Conservation (phyloP, 1,140 invertebrate species). For the Drosophila subobscura region DNA sequence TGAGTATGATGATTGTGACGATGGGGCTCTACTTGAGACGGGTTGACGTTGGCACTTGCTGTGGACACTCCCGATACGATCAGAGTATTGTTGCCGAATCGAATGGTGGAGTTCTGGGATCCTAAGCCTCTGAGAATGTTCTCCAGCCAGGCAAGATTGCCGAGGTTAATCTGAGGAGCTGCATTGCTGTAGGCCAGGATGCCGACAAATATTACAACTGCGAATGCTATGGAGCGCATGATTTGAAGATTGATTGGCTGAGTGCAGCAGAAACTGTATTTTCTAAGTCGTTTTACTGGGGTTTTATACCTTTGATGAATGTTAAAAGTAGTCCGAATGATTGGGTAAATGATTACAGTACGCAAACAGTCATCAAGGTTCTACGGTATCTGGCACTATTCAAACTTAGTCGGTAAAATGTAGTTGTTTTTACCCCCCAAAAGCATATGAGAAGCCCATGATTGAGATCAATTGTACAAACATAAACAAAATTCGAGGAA, state of each 20-base stretch:
- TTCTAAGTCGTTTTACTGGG: not conserved
- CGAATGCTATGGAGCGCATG: conserved; percentile 38
- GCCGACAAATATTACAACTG: conserved; percentile 31
- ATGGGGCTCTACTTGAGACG: not conserved
- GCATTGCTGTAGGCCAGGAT: conserved; percentile 38
- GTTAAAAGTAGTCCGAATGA: not conserved
- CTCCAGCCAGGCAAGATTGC: conserved; percentile 17
- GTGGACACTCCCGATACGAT: conserved; percentile 37
- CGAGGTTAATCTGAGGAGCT: conserved; percentile 23
- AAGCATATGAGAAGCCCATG: not conserved
- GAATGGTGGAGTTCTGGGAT: conserved; percentile 25
- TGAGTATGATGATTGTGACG: not conserved
- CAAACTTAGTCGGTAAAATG: not conserved
- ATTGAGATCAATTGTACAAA: conserved; percentile 26
- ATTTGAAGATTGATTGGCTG: conserved; percentile 22
- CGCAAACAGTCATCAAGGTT: conserved; percentile 22
- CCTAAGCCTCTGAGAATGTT: conserved; percentile 12
- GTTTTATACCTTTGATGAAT: conserved; percentile 43
- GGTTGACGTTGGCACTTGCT: conserved; percentile 18
- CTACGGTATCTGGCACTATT: not conserved
- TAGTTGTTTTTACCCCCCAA: not conserved
- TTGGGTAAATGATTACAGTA: conserved; percentile 34
- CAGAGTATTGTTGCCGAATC: conserved; percentile 37
- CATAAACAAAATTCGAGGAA: conserved; percentile 30
- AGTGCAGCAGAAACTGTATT: conserved; percentile 42